Evolutionary conservation across 2,888 invertebrate species (phyloP).

Genomic region (Pachycephus smyrnensis): DNA sequence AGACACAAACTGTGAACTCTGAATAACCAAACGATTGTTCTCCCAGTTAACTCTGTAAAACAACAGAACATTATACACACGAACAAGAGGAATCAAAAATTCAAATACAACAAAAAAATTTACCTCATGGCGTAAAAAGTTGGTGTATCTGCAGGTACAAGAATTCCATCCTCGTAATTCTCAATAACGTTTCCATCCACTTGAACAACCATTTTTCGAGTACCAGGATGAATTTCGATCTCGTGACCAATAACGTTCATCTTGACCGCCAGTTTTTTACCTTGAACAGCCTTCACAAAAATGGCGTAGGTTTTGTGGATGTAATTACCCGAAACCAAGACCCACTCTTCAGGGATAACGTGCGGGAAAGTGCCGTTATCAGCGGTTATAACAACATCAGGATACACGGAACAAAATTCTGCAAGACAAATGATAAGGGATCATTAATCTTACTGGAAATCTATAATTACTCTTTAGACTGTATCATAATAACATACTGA

Average conservation of each 20-base stretch:
- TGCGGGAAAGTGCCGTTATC: conserved; percentile 41
- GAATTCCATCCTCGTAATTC: conserved; percentile 31
- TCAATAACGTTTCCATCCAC: conserved; percentile 36
- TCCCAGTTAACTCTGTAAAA: conserved; percentile 35
- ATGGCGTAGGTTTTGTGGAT: conserved; percentile 50
- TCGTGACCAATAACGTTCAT: conserved; percentile 31
- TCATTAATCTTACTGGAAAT: not conserved
- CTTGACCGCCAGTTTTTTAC: conserved; percentile 38
- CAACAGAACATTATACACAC: conserved; percentile 15
- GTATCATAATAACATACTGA: conserved; percentile 27
- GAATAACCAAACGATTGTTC: conserved; percentile 31
- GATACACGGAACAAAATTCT: conserved; percentile 55
- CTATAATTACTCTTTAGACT: conserved; percentile 26
- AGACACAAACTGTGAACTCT: conserved; percentile 26
- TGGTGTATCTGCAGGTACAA: conserved; percentile 23
- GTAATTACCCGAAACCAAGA: conserved; percentile 54
- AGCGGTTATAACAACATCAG: conserved; percentile 40
- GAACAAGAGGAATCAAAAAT: conserved; percentile 7
- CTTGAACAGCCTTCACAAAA: conserved; percentile 52
- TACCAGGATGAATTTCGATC: conserved; percentile 39
- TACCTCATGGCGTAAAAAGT: not conserved
- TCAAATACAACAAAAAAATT: conserved; percentile 7
- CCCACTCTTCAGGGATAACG: conserved; percentile 54
- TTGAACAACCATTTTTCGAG: conserved; percentile 22
- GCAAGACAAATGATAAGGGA: conserved; percentile 25